Percentiles rank a stretch among this genome's conserved stretches.
Evolutionary conservation across 1,140 invertebrate genomes (phyloP).

Genomic region (Alviniconcha marisindica): DNA sequence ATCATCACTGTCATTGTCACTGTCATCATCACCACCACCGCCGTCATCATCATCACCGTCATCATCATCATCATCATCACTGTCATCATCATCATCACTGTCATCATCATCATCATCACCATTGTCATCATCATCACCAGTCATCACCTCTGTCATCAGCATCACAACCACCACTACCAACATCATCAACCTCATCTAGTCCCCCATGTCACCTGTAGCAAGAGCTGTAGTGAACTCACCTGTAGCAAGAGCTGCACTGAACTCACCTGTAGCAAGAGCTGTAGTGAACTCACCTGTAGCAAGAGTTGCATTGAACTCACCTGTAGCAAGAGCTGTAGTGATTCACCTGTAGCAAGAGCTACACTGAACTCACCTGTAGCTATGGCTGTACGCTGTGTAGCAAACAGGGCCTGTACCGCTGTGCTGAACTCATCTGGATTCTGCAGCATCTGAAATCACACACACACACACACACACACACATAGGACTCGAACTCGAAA

Average conservation of each 20-base stretch:
- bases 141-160: background rate
- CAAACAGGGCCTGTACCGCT: slow-evolving; percentile 94
- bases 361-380: slow-evolving; percentile 81
- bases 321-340: too few species aligned
- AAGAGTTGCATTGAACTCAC: slow-evolving; percentile 93
- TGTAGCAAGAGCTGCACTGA: too few species aligned
- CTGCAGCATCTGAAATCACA: slow-evolving; percentile 87
- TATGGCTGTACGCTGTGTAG: slow-evolving; percentile 92
- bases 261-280: slow-evolving; percentile 85
- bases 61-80: slow-evolving; percentile 87
- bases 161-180: background rate
- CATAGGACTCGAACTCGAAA: too few species aligned
- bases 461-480: background rate
- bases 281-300: slow-evolving; percentile 93
- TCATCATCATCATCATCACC: background rate
- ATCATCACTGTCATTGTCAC: background rate
- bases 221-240: too few species aligned
- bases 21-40: background rate
- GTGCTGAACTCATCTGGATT: slow-evolving; percentile 95
- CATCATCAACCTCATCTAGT: slow-evolving; percentile 4
- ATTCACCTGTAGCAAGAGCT: too few species aligned
- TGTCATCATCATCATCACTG: background rate
- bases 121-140: background rate
- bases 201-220: too few species aligned
- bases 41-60: slow-evolving; percentile 78